These are phyloP conservation scores for Picus viridis DNA, from an alignment of 2,797 vertebrate species.

Conservation along the genomic window DNA sequence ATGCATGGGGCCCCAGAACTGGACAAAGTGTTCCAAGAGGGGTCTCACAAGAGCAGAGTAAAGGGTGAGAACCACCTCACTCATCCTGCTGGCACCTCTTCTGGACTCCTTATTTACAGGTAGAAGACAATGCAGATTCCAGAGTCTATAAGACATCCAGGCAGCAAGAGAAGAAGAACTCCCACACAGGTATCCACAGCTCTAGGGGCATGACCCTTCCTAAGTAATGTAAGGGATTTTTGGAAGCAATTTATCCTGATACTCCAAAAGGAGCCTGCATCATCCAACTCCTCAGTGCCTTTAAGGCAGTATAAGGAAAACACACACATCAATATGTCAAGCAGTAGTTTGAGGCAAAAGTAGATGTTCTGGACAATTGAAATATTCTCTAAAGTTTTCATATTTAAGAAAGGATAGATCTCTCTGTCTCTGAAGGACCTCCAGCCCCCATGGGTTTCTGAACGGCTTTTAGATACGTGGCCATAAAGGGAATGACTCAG, in stretches of 20 bases:
- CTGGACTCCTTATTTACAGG: background rate
- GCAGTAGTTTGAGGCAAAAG: conserved; percentile 20
- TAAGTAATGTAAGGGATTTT: background rate
- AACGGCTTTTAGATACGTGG: background rate
- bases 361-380: background rate
- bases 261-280: background rate
- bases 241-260: background rate
- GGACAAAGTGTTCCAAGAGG: no score
- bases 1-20: no score
- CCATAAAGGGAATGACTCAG: background rate
- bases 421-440: background rate
- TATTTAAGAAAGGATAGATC: background rate
- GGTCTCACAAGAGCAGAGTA: no score
- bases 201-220: background rate
- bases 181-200: background rate
- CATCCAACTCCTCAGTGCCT: background rate
- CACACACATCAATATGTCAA: background rate
- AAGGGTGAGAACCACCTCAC: no score
- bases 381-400: background rate
- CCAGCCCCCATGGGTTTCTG: background rate
- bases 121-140: background rate
- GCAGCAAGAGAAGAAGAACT: background rate
- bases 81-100: background rate
- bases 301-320: background rate
- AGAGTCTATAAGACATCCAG: background rate